A percentile compares a stretch with the other conserved stretches of the same genome.
These are phyloP conservation scores for Subacronicta megacephala DNA, from an alignment of 2,888 invertebrate genomes.

Conservation along the genomic window DNA sequence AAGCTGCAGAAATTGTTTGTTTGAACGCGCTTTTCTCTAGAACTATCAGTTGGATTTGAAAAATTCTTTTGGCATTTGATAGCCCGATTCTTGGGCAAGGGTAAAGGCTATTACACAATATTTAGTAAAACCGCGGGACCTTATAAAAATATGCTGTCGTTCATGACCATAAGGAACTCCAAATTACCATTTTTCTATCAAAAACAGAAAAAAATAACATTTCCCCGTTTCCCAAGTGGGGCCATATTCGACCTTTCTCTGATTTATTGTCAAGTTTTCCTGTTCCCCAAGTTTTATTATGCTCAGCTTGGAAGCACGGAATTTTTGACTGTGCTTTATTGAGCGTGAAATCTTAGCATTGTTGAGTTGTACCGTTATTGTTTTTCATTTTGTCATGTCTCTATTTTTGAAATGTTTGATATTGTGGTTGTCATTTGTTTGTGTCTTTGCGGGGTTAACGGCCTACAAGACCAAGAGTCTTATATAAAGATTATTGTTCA, in stretches of 20 bases:
- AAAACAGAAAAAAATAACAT: conserved; percentile 59
- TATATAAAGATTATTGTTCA: too few relatives aligned
- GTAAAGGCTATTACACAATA: too few relatives aligned
- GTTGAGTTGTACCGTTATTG: conserved; percentile 44
- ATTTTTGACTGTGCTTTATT: conserved; percentile 78
- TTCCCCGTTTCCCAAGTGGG: conserved; percentile 68
- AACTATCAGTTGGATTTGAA: too few relatives aligned
- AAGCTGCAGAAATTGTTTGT: too few relatives aligned
- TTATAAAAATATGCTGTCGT: too few relatives aligned
- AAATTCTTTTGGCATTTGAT: too few relatives aligned
- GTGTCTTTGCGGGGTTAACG: conserved; percentile 3
- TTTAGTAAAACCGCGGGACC: too few relatives aligned
- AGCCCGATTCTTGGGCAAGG: too few relatives aligned
- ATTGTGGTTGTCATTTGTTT: conserved; percentile 35
- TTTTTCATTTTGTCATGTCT: conserved; percentile 42
- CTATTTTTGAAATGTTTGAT: conserved; percentile 27
- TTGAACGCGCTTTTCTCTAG: too few relatives aligned
- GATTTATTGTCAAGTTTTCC: conserved; percentile 82
- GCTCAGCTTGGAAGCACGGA: conserved; percentile 66
- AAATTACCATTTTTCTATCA: conserved; percentile 51
- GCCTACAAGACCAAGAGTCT: too few relatives aligned
- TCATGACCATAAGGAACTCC: conserved; percentile 12
- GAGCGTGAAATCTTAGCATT: conserved; percentile 69
- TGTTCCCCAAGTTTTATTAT: conserved; percentile 79
- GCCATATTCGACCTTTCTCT: conserved; percentile 80